Conservation (phyloP, 2,888 invertebrate species). For the Meta bourneti region DNA sequence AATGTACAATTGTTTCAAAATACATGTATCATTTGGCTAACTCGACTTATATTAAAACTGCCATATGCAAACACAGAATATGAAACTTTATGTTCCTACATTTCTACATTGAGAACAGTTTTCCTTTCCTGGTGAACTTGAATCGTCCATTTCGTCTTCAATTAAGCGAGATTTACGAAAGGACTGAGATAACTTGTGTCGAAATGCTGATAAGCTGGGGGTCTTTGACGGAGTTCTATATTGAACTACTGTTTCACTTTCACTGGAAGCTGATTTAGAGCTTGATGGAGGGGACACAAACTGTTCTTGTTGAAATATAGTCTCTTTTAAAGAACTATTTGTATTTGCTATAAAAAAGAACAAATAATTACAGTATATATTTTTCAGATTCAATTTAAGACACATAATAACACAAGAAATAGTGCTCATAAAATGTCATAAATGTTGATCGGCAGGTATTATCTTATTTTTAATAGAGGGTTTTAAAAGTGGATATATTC, state of each 20-base stretch:
- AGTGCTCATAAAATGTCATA: not conserved
- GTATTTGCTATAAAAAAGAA: slow-evolving; percentile 14
- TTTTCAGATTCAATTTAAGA: not conserved
- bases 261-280: not conserved
- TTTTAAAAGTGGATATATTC: too few relatives aligned
- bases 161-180: slow-evolving; percentile 61
- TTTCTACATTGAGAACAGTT: slow-evolving; percentile 30
- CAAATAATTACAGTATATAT: not conserved
- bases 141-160: slow-evolving; percentile 48
- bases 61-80: not conserved
- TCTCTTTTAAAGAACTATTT: not conserved
- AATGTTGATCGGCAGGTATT: not conserved
- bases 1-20: not conserved
- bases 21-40: too few relatives aligned
- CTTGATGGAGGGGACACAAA: not conserved
- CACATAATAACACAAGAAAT: too few relatives aligned
- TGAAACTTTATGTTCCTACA: not conserved
- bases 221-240: slow-evolving; percentile 31
- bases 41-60: too few relatives aligned
- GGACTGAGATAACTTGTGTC: slow-evolving; percentile 65
- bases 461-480: too few relatives aligned
- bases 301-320: not conserved
- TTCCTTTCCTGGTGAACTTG: slow-evolving; percentile 23
- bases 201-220: slow-evolving; percentile 53
- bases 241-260: slow-evolving; percentile 26